phyloP scores from a whole-genome alignment of 1,140 invertebrate species.

The Drosophila mauritiana region DNA sequence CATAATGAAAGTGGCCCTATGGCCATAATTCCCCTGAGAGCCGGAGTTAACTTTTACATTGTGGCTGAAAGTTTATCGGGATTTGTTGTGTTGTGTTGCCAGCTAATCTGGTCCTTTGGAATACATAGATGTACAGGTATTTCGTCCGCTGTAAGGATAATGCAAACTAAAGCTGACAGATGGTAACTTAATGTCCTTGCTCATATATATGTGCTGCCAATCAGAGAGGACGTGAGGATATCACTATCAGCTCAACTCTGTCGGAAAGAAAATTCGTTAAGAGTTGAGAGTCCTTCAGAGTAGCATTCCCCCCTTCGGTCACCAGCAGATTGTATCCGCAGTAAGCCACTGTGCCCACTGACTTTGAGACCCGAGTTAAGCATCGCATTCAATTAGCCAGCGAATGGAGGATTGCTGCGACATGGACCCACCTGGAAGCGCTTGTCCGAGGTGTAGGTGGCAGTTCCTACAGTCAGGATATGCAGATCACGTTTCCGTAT shows the following conservation, averaged over 20 bases:
- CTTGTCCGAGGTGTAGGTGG: constrained; percentile 91
- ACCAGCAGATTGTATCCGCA: neutral
- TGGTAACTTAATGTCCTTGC: neutral
- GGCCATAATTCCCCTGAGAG: constrained; percentile 45
- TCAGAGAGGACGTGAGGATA: no score
- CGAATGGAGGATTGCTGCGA: neutral
- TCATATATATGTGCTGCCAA: no score
- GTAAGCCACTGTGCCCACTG: neutral
- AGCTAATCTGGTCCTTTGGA: constrained; percentile 37
- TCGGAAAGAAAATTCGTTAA: neutral
- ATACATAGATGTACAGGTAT: constrained; percentile 21
- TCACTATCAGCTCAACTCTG: neutral
- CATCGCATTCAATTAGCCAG: constrained; percentile 40
- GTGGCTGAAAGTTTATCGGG: constrained; percentile 43
- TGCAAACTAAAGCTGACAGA: no score
- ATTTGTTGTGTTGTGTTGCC: constrained; percentile 39
- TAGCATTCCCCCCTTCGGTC: neutral
- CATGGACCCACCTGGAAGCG: constrained; percentile 86
- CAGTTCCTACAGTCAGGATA: constrained; percentile 90
- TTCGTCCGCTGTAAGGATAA: neutral
- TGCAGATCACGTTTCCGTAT: constrained; percentile 91
- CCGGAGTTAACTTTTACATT: constrained; percentile 39
- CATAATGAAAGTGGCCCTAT: constrained; percentile 55
- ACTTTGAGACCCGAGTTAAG: constrained; percentile 15
- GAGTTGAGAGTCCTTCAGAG: neutral